These are phyloP conservation scores for Dissostichus mawsoni DNA, from an alignment of 2,113 vertebrate genomes.

Conservation along the genomic window DNA sequence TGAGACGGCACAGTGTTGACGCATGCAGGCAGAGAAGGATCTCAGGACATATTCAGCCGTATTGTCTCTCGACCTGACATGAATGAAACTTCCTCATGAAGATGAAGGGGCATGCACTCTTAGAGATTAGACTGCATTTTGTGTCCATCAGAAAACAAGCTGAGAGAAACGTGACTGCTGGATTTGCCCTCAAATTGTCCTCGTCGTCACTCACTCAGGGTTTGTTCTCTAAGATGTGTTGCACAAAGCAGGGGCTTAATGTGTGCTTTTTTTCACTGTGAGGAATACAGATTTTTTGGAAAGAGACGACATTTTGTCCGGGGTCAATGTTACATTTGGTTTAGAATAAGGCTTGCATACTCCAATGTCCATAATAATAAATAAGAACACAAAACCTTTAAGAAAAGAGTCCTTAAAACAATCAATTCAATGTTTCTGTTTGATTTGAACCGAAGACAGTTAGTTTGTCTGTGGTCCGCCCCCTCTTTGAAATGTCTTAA, in stretches of 20 bases:
- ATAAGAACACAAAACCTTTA: neutral
- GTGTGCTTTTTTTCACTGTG: neutral
- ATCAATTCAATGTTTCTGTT: neutral
- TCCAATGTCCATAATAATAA: neutral
- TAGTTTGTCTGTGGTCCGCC: neutral
- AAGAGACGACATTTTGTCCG: neutral
- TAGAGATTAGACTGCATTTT: slow-evolving; percentile 49
- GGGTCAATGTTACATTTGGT: neutral
- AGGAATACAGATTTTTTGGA: neutral
- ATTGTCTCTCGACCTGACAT: slow-evolving; percentile 15
- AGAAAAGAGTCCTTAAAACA: no score
- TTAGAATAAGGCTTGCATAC: neutral
- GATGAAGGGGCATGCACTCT: slow-evolving; percentile 42
- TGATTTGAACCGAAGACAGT: neutral
- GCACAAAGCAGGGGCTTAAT: slow-evolving; percentile 19
- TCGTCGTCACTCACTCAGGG: neutral
- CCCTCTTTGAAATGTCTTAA: neutral
- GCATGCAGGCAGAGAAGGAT: slow-evolving; percentile 15
- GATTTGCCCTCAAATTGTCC: slow-evolving; percentile 23
- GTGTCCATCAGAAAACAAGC: slow-evolving; percentile 51
- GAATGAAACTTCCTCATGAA: slow-evolving; percentile 40
- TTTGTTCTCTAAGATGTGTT: slow-evolving; percentile 18
- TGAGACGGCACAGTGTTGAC: slow-evolving; percentile 10
- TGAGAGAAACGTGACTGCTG: slow-evolving; percentile 14
- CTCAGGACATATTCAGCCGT: slow-evolving; percentile 27